Conservation (phyloP, 2,113 vertebrate species). For the Pholis gunnellus region DNA sequence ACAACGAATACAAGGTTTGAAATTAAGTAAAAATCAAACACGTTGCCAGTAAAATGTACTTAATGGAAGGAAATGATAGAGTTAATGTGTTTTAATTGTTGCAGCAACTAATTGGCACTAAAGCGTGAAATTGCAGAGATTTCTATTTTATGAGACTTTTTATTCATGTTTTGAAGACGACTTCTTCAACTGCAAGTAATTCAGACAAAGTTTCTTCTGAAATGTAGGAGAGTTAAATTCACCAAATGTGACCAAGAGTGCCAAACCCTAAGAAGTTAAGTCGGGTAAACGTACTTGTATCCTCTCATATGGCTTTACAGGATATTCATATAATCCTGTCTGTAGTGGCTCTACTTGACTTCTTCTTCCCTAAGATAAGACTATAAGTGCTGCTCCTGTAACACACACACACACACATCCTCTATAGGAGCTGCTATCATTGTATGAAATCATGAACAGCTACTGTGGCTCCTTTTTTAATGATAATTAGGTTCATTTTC, state of each 20-base stretch:
- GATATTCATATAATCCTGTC: neutral
- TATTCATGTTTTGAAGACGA: neutral
- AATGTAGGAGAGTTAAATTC: neutral
- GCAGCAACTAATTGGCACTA: neutral
- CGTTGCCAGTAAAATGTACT: neutral
- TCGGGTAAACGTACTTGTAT: no score
- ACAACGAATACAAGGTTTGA: neutral
- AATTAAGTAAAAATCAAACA: neutral
- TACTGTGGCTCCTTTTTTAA: constrained; percentile 16
- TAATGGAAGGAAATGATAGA: neutral
- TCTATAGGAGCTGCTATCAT: neutral
- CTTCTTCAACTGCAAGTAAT: neutral
- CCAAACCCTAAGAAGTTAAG: no score
- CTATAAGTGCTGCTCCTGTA: neutral
- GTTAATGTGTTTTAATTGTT: neutral
- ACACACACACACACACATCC: neutral
- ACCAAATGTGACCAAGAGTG: neutral
- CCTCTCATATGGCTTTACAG: neutral
- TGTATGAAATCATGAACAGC: constrained; percentile 22
- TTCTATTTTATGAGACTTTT: neutral
- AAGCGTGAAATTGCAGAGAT: neutral
- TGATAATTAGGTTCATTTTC: constrained; percentile 40
- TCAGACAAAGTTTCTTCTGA: neutral
- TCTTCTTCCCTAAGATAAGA: neutral
- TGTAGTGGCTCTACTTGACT: neutral